Conservation (phyloP, 2,113 vertebrate species). For the Elaphurus davidianus region DNA sequence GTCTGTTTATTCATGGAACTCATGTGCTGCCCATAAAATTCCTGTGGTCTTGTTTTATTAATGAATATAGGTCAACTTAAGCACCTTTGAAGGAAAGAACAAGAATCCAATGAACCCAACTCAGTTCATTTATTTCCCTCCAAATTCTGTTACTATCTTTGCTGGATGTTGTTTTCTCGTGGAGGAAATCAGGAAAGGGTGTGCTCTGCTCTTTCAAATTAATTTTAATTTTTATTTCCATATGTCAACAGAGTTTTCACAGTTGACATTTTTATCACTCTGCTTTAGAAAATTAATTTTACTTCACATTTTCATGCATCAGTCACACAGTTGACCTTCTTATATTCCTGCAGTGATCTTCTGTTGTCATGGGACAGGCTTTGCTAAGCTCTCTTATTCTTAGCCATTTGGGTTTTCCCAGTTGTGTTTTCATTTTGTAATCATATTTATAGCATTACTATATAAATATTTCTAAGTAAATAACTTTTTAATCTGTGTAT, state of each 20-base stretch:
- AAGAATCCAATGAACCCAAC: not conserved
- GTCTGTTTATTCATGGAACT: not conserved
- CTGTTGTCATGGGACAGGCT: not conserved
- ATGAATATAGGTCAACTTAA: not conserved
- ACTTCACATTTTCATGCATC: not conserved
- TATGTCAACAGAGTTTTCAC: not conserved
- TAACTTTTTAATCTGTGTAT: conserved; percentile 15
- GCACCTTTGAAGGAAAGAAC: not conserved
- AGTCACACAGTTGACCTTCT: not conserved
- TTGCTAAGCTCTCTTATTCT: not conserved
- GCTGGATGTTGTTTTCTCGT: not conserved
- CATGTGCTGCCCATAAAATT: not conserved
- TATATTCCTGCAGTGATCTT: not conserved
- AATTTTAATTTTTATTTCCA: conserved; percentile 13
- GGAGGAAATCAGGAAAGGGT: not conserved
- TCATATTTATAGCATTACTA: not conserved
- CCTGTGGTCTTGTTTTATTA: not conserved
- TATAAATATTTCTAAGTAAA: conserved; percentile 57
- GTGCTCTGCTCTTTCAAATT: not conserved
- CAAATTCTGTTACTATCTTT: not conserved
- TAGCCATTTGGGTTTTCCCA: not conserved
- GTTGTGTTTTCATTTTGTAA: conserved; percentile 5
- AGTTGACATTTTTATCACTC: not conserved
- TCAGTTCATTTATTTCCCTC: not conserved
- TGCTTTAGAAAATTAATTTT: conserved; percentile 40